Evolutionary conservation across 2,797 vertebrate genomes (phyloP).

Genomic region (Oreochromis mossambicus): DNA sequence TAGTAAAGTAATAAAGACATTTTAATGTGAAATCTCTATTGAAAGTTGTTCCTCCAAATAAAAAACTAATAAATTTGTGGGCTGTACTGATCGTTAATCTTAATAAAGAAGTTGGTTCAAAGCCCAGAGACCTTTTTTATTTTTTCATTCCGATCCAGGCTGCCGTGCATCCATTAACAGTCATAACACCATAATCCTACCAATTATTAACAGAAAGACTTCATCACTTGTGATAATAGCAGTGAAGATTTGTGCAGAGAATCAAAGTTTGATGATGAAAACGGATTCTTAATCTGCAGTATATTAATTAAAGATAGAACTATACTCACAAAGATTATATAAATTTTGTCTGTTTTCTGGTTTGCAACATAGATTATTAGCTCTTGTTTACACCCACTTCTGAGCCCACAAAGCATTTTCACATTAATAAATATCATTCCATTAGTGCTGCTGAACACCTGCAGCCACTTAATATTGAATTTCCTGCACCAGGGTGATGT

Average conservation of each 20-base stretch:
- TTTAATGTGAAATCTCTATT: not conserved
- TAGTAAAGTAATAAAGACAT: not conserved
- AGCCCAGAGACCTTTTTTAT: not conserved
- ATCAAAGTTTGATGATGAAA: not conserved
- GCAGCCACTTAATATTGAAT: slow-evolving; percentile 50
- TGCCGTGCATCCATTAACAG: not conserved
- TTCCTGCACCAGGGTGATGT: slow-evolving; percentile 11
- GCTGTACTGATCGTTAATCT: not conserved
- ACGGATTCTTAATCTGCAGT: not conserved
- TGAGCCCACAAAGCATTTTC: not conserved
- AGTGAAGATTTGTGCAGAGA: not conserved
- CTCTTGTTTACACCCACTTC: not conserved
- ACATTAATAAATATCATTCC: slow-evolving; percentile 40
- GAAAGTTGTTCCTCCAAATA: not conserved
- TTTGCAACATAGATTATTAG: not conserved
- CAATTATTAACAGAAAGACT: not conserved
- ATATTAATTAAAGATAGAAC: not conserved
- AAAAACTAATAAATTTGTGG: not conserved
- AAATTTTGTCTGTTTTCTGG: not conserved
- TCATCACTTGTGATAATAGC: not conserved
- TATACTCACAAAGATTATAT: not conserved
- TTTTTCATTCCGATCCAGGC: not conserved
- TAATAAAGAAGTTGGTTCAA: not conserved
- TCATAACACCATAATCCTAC: not conserved
- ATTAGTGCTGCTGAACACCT: slow-evolving; percentile 43